Evolutionary conservation across 1,140 invertebrate genomes (phyloP).

Genomic region (Sinonovacula constricta): DNA sequence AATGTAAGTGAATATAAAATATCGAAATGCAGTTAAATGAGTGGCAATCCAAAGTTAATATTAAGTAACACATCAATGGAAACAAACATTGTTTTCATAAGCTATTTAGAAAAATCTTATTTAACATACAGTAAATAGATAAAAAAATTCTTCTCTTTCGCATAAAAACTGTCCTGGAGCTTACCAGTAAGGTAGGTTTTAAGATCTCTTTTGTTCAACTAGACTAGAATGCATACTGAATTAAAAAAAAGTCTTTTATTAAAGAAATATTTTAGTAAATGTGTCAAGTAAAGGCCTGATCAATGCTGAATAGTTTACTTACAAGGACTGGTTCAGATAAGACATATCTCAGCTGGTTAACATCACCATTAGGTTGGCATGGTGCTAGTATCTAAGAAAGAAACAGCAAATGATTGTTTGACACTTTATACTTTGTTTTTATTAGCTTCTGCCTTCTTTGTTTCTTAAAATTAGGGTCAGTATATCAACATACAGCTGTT

Average conservation of each 20-base stretch:
- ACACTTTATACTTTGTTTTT: too few relatives aligned
- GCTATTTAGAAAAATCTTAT: too few relatives aligned
- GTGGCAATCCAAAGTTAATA: not conserved
- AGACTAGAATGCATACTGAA: not conserved
- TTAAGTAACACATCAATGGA: not conserved
- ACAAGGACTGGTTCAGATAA: conserved; percentile 59
- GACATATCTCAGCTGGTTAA: conserved; percentile 53
- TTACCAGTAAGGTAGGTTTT: too few relatives aligned
- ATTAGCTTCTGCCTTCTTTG: too few relatives aligned
- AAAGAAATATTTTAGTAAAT: not conserved
- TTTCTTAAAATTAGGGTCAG: too few relatives aligned
- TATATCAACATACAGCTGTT: too few relatives aligned
- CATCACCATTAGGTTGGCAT: conserved; percentile 45
- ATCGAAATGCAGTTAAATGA: not conserved
- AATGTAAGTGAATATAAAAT: not conserved
- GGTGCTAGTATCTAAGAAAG: conserved; percentile 61
- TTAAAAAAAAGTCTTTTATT: not conserved
- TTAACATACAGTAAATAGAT: too few relatives aligned
- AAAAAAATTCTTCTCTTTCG: too few relatives aligned
- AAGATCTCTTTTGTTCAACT: too few relatives aligned
- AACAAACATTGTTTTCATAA: not conserved
- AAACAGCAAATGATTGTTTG: too few relatives aligned
- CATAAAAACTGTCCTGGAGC: too few relatives aligned
- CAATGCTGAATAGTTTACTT: conserved; percentile 16
- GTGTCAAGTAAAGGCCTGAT: too few relatives aligned